Evolutionary conservation across 1,140 invertebrate species (phyloP).

Genomic region (Aphis craccivora): DNA sequence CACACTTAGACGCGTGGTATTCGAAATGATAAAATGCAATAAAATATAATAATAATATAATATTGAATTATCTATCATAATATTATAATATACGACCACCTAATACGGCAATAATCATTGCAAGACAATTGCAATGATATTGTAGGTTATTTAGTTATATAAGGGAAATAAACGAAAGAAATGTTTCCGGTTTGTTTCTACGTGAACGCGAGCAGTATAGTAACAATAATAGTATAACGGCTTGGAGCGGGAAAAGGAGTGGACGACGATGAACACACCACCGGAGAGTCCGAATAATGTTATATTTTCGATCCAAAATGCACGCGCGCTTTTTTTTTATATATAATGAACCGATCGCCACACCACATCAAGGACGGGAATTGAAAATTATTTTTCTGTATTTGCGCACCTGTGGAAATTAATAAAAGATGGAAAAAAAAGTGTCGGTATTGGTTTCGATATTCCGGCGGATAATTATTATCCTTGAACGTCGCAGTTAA

Average conservation of each 20-base stretch:
- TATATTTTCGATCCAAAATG: not conserved
- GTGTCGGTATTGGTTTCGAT: not conserved
- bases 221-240: not conserved
- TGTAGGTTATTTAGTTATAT: not conserved
- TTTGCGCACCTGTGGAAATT: not conserved
- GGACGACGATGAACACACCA: not conserved
- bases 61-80: not conserved
- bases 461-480: slow-evolving; percentile 6
- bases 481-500: slow-evolving; percentile 5
- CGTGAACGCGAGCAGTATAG: not conserved
- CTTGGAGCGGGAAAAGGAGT: not conserved
- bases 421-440: not conserved
- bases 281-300: not conserved
- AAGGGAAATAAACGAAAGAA: not conserved
- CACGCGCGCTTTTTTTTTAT: not conserved
- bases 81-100: not conserved
- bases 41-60: not conserved
- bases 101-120: not conserved
- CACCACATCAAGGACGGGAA: not conserved
- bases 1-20: not conserved
- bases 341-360: not conserved
- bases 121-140: not conserved
- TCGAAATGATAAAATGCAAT: not conserved
- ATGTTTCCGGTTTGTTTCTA: not conserved
- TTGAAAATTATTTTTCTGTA: not conserved